Percentiles rank a stretch among this genome's conserved stretches.
Evolutionary conservation across 2,113 vertebrate species (phyloP).

Genomic region (Baryphthengus martii): DNA sequence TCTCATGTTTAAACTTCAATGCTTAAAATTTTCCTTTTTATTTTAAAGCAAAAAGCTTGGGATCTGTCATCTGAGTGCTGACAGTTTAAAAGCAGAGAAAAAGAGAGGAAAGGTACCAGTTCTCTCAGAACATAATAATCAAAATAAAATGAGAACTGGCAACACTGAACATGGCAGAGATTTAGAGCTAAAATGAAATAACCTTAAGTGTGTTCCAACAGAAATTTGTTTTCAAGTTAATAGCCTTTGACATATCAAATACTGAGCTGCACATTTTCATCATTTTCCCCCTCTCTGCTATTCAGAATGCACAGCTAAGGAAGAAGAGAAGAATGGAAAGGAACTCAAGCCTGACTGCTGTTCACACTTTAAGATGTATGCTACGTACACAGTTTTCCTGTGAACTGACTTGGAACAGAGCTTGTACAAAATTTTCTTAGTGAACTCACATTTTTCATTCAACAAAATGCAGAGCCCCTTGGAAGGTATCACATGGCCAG

Average conservation of each 20-base stretch:
- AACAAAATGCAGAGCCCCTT: not conserved
- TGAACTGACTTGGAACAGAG: not conserved
- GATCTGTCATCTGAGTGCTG: not conserved
- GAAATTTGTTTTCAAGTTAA: not conserved
- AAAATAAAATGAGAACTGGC: not conserved
- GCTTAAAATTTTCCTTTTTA: not conserved
- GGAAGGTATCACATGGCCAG: not conserved
- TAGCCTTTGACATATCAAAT: not conserved
- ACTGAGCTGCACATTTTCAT: not conserved
- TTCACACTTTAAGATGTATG: not conserved
- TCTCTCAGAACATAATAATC: not conserved
- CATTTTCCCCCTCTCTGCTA: not conserved
- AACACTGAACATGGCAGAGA: not conserved
- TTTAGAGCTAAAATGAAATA: not conserved
- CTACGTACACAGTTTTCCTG: not conserved
- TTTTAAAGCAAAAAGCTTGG: not conserved
- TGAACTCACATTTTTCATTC: not conserved
- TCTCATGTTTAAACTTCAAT: not conserved
- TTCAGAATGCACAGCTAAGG: not conserved
- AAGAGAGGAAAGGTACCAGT: not conserved
- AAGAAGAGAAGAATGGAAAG: slow-evolving; percentile 8
- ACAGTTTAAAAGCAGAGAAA: not conserved
- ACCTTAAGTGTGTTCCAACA: not conserved
- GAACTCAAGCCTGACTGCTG: not conserved
- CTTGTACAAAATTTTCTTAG: not conserved